phyloP scores from a whole-genome alignment of 1,140 invertebrate species.

The Eriocheir sinensis region DNA sequence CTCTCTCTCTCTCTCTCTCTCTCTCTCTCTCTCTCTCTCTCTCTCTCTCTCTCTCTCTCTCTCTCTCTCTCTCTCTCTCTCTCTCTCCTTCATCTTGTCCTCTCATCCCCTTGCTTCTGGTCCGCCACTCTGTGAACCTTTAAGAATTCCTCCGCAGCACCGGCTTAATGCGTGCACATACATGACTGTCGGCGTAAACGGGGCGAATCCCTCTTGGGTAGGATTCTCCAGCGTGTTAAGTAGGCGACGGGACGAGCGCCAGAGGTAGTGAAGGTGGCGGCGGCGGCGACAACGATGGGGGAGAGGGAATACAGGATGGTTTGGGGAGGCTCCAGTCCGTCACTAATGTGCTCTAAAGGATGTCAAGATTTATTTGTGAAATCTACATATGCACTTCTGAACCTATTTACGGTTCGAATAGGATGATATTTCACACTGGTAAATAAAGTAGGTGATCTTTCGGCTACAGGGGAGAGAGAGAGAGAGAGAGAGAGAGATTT shows the following conservation, averaged over 20 bases:
- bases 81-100: no score
- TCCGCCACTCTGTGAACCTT: not conserved
- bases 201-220: conserved; percentile 9
- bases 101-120: not conserved
- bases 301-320: not conserved
- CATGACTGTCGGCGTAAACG: conserved; percentile 21
- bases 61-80: not conserved
- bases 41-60: not conserved
- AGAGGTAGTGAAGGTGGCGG: not conserved
- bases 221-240: conserved; percentile 22
- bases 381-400: not conserved
- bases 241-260: not conserved
- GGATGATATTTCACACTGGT: conserved; percentile 21
- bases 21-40: no score
- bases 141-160: conserved; percentile 22
- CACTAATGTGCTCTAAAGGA: not conserved
- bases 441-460: not conserved
- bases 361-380: conserved; percentile 7
- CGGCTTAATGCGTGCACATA: not conserved
- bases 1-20: no score
- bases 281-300: not conserved
- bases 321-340: not conserved
- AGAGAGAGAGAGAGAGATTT: not conserved
- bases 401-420: not conserved
- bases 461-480: not conserved